Conservation (phyloP, 2,113 vertebrate species). For the Falco punctatus region DNA sequence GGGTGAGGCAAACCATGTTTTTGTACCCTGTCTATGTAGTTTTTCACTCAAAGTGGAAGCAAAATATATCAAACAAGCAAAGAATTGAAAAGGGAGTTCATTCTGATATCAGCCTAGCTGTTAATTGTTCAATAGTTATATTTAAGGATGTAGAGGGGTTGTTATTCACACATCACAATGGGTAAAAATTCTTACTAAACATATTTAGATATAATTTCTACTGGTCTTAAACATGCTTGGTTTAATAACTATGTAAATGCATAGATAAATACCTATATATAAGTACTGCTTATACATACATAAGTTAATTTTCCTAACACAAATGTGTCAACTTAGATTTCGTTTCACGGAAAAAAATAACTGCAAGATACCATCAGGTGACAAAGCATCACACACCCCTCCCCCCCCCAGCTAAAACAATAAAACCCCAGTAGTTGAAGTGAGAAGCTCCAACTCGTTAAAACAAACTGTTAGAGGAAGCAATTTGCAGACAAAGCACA, state of each 20-base stretch:
- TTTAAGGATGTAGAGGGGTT: not conserved
- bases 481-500: slow-evolving; percentile 5
- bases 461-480: slow-evolving; percentile 15
- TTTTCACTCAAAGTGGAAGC: not conserved
- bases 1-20: not conserved
- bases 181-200: not conserved
- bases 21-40: not conserved
- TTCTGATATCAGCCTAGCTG: not conserved
- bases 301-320: not conserved
- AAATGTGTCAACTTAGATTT: not conserved
- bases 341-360: not conserved
- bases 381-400: not conserved
- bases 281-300: not conserved
- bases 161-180: not conserved
- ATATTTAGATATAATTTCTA: not conserved
- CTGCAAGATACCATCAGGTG: not conserved
- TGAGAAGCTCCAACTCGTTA: not conserved
- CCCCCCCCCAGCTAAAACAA: not conserved
- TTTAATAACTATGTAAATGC: not conserved
- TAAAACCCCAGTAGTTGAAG: not conserved
- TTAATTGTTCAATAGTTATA: not conserved
- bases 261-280: not conserved
- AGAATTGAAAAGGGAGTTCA: not conserved
- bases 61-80: not conserved
- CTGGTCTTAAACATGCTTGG: not conserved